A percentile compares a stretch with the other conserved stretches of the same genome.
Conservation (phyloP, 1,140 invertebrate species). For the Diplogasteroides magnus region DNA sequence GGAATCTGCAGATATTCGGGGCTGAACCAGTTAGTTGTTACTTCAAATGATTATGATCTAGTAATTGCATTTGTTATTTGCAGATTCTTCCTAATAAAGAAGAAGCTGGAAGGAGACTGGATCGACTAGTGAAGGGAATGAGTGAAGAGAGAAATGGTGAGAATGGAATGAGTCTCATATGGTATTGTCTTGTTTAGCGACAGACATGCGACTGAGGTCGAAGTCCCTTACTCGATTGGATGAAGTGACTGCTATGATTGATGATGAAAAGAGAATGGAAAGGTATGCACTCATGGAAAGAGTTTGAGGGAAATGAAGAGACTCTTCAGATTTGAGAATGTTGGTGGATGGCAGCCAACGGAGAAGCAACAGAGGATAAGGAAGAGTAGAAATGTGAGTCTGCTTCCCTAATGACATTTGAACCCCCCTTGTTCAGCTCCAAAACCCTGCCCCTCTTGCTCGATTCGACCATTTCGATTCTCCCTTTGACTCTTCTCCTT, state of each 20-base stretch:
- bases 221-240: slow-evolving; percentile 27
- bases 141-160: neutral
- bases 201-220: slow-evolving; percentile 13
- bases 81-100: neutral
- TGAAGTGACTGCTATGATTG: slow-evolving; percentile 7
- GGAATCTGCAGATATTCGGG: slow-evolving; percentile 16
- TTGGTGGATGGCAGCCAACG: neutral
- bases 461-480: neutral
- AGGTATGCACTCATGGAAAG: too few relatives aligned
- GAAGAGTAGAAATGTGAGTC: neutral
- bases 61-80: too few relatives aligned
- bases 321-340: neutral
- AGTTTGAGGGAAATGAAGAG: neutral
- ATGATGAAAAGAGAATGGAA: too few relatives aligned
- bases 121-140: neutral
- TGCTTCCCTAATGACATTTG: neutral
- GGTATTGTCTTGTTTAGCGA: neutral
- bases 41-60: too few relatives aligned
- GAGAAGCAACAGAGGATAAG: neutral
- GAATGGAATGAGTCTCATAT: neutral
- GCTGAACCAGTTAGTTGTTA: neutral
- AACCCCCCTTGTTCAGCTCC: neutral
- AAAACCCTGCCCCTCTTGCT: neutral
- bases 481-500: neutral
- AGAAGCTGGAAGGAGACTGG: neutral